phyloP scores from a whole-genome alignment of 1,140 invertebrate species.

The Acromyrmex charruanus region DNA sequence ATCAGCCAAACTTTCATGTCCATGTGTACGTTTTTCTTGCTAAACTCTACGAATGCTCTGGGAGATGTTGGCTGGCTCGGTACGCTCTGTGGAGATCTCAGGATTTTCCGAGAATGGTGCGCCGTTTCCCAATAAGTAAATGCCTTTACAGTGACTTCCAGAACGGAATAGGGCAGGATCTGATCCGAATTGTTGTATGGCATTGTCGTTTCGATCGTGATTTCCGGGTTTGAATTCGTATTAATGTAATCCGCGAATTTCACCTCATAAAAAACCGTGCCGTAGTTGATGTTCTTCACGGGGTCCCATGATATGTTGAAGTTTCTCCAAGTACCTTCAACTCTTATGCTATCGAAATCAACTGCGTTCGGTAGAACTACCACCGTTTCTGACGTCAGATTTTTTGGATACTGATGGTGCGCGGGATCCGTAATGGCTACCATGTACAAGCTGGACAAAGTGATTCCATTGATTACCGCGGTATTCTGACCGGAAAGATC shows the following conservation, averaged over 20 bases:
- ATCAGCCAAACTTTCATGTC: constrained; percentile 76
- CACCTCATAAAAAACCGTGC: constrained; percentile 94
- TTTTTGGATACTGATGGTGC: constrained; percentile 88
- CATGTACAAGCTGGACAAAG: constrained; percentile 89
- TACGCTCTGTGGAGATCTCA: constrained; percentile 90
- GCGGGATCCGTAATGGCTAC: constrained; percentile 91
- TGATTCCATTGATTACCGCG: constrained; percentile 90
- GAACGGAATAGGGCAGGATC: constrained; percentile 89
- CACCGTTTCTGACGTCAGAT: constrained; percentile 84
- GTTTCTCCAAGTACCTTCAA: constrained; percentile 90
- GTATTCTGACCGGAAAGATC: constrained; percentile 92
- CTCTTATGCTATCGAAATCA: constrained; percentile 88
- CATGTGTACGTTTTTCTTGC: constrained; percentile 68
- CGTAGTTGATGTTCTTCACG: constrained; percentile 91
- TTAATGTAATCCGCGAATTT: constrained; percentile 88
- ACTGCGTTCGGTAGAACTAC: constrained; percentile 91
- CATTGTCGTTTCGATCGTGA: constrained; percentile 82
- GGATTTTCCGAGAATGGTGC: constrained; percentile 86
- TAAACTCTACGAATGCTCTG: constrained; percentile 89
- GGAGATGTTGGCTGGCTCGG: constrained; percentile 91
- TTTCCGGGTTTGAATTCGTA: constrained; percentile 81
- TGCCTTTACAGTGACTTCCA: constrained; percentile 92
- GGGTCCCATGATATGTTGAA: constrained; percentile 94
- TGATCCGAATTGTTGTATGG: constrained; percentile 85
- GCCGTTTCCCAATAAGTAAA: constrained; percentile 95